Evolutionary conservation across 1,140 invertebrate genomes (phyloP).

Genomic region (Drosophila ambigua): DNA sequence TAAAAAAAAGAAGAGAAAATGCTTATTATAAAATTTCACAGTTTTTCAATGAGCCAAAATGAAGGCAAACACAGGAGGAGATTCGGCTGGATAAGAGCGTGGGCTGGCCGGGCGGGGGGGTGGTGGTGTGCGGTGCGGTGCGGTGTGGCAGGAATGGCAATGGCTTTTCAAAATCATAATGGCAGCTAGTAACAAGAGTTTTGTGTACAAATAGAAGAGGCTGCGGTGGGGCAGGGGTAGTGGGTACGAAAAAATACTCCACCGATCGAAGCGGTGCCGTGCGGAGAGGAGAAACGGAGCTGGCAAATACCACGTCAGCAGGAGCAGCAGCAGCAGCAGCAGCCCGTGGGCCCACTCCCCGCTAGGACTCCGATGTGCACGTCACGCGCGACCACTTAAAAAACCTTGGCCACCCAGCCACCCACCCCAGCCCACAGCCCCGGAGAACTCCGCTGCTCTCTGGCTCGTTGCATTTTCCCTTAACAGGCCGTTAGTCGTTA

Average conservation of each 20-base stretch:
- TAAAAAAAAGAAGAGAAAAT: slow-evolving; percentile 53
- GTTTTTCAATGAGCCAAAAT: slow-evolving; percentile 80
- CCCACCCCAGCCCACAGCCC: neutral
- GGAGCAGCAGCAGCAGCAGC: slow-evolving; percentile 46
- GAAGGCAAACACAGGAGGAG: slow-evolving; percentile 19
- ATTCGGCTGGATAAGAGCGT: neutral
- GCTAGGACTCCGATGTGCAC: slow-evolving; percentile 40
- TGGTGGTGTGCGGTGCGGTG: neutral
- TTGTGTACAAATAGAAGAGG: slow-evolving; percentile 73
- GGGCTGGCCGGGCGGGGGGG: neutral
- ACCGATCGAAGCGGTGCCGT: slow-evolving; percentile 38
- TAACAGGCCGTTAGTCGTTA: slow-evolving; percentile 82
- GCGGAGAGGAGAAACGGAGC: slow-evolving; percentile 30
- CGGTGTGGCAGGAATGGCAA: slow-evolving; percentile 51
- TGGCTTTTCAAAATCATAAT: slow-evolving; percentile 84
- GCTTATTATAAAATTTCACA: slow-evolving; percentile 84
- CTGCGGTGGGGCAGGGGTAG: too few relatives aligned
- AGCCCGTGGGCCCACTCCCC: slow-evolving; percentile 5
- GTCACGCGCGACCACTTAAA: slow-evolving; percentile 83
- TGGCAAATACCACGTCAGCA: slow-evolving; percentile 79
- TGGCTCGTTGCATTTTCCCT: slow-evolving; percentile 68
- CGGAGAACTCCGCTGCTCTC: slow-evolving; percentile 5
- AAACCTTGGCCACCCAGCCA: slow-evolving; percentile 67
- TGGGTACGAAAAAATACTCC: slow-evolving; percentile 29
- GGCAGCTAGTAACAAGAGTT: slow-evolving; percentile 84